Percentiles rank a stretch among this genome's conserved stretches.
These are phyloP conservation scores for Macrosiphum euphorbiae DNA, from an alignment of 2,888 invertebrate species.

Conservation along the genomic window DNA sequence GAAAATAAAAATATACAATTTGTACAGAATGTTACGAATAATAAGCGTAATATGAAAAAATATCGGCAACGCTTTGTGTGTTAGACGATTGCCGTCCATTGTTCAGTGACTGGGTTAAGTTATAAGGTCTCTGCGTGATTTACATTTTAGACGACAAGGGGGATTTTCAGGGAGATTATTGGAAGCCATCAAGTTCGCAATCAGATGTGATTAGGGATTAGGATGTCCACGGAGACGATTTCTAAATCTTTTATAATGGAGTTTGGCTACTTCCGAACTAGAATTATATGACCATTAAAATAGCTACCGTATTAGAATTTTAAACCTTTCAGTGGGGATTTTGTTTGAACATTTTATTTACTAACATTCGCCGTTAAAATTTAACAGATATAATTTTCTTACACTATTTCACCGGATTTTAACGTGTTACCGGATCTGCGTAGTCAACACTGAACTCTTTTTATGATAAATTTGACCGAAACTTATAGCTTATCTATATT, in stretches of 20 bases:
- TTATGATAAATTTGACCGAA: background rate
- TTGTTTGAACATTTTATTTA: background rate
- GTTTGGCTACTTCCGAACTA: background rate
- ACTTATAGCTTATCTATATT: background rate
- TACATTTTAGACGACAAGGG: background rate
- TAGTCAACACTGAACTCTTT: background rate
- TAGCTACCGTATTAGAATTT: background rate
- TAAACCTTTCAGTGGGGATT: background rate
- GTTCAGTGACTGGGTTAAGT: background rate
- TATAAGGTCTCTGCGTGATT: no score
- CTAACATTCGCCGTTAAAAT: background rate
- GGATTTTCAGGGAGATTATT: background rate
- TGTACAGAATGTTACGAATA: background rate
- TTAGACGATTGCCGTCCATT: background rate
- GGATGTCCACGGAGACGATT: background rate
- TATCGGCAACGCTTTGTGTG: background rate
- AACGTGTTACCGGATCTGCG: background rate
- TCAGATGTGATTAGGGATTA: background rate
- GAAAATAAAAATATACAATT: background rate
- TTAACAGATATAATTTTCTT: background rate
- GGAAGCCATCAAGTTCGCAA: background rate
- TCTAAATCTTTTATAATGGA: background rate
- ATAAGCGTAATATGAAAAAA: background rate
- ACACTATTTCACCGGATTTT: background rate
- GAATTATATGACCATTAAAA: background rate